A percentile compares a stretch with the other conserved stretches of the same genome.
Conservation (phyloP, 2,113 vertebrate species). For the Anguilla japonica region DNA sequence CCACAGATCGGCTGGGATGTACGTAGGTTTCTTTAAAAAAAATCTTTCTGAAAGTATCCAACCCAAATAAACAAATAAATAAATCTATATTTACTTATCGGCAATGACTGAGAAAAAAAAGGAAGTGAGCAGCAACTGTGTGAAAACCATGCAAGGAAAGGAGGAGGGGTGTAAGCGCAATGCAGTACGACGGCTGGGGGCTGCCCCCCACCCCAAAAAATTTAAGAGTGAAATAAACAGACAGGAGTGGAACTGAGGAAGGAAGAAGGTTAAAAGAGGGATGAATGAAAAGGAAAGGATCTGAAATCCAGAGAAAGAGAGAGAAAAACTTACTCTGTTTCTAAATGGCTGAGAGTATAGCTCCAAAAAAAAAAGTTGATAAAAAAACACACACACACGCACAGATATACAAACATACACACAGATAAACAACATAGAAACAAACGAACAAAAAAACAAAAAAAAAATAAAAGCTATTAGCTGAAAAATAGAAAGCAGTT, state of each 20-base stretch:
- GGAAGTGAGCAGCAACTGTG: background rate
- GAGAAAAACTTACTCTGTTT: constrained; percentile 71
- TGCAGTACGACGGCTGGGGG: background rate
- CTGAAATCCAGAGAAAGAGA: constrained; percentile 42
- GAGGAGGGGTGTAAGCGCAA: background rate
- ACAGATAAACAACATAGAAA: constrained; percentile 66
- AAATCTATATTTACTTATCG: background rate
- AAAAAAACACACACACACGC: constrained; percentile 38
- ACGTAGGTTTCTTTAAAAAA: too few species aligned
- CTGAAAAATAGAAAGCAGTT: constrained; percentile 49
- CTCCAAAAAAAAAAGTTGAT: constrained; percentile 67
- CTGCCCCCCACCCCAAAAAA: constrained; percentile 18
- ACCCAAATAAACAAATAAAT: background rate
- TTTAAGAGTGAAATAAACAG: constrained; percentile 17
- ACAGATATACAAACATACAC: constrained; percentile 58
- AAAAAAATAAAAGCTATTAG: constrained; percentile 70
- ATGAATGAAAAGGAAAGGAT: constrained; percentile 38
- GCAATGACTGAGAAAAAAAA: background rate
- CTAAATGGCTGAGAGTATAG: constrained; percentile 75
- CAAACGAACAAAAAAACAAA: constrained; percentile 63
- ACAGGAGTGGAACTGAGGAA: constrained; percentile 29
- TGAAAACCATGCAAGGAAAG: background rate
- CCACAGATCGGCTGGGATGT: too few species aligned
- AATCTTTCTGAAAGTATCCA: background rate
- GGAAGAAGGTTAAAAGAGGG: background rate